Conservation (phyloP, 1,140 invertebrate species). For the Araneus ventricosus region DNA sequence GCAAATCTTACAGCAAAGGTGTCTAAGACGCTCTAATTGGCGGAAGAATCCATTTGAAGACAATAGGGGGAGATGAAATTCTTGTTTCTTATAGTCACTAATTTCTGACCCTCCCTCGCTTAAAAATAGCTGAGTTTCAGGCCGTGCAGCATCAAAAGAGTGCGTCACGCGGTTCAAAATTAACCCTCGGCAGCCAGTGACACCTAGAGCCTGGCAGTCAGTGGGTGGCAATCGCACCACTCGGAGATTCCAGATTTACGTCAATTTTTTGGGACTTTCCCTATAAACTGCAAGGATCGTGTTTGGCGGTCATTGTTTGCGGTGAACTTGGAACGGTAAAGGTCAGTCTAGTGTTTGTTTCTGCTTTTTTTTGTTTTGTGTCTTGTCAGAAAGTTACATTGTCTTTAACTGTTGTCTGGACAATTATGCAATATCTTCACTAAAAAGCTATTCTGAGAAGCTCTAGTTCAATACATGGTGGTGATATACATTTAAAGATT, state of each 20-base stretch:
- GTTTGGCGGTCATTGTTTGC: not conserved
- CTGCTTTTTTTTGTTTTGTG: not conserved
- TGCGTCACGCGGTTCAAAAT: constrained; percentile 46
- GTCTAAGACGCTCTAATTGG: not conserved
- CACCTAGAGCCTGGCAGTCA: constrained; percentile 43
- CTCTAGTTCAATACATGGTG: too few species aligned
- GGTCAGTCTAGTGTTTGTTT: not conserved
- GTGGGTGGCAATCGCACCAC: constrained; percentile 23
- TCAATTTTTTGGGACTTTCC: not conserved
- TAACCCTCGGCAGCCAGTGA: constrained; percentile 32
- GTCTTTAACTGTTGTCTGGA: too few species aligned
- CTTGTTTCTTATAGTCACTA: constrained; percentile 12
- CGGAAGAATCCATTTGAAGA: constrained; percentile 53
- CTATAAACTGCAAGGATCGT: not conserved
- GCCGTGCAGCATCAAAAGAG: not conserved
- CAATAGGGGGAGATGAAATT: constrained; percentile 39
- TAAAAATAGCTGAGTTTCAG: constrained; percentile 53
- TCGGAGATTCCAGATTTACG: not conserved
- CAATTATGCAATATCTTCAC: too few species aligned
- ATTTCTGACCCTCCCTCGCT: constrained; percentile 52
- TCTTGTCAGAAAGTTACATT: too few species aligned
- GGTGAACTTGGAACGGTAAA: not conserved
- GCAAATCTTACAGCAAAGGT: not conserved
- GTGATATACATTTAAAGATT: too few species aligned
- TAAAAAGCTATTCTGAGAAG: too few species aligned